Percentiles rank a stretch among this genome's conserved stretches.
These are phyloP conservation scores for Sebastes miniatus DNA, from an alignment of 2,797 vertebrate genomes.

Conservation along the genomic window DNA sequence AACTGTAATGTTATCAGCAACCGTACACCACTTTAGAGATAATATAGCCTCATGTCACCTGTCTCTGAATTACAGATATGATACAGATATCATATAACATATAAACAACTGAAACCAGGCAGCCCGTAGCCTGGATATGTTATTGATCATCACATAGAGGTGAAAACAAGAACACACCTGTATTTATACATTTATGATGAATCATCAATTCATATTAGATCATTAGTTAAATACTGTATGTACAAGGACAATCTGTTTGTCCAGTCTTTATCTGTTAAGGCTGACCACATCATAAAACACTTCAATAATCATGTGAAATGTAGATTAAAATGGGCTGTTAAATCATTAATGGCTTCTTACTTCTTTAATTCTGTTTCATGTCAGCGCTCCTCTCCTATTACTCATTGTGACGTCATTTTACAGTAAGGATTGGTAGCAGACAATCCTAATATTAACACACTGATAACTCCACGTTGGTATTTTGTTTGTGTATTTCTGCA, in stretches of 20 bases:
- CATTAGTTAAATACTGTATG: background rate
- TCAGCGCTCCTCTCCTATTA: background rate
- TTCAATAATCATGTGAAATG: background rate
- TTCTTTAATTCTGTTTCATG: background rate
- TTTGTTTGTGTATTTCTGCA: conserved; percentile 51
- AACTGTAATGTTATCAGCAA: background rate
- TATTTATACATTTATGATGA: background rate
- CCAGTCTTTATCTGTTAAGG: background rate
- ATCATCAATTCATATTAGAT: background rate
- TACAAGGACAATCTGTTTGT: too few relatives aligned
- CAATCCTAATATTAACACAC: background rate
- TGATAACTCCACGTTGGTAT: background rate
- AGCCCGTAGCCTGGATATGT: background rate
- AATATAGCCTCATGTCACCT: background rate
- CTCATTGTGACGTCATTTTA: background rate
- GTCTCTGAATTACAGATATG: background rate
- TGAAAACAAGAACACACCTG: background rate
- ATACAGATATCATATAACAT: too few relatives aligned
- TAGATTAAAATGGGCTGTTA: background rate
- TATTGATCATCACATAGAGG: background rate
- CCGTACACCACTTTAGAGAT: background rate
- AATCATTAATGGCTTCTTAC: background rate
- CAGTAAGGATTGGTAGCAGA: background rate
- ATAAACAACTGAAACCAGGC: background rate
- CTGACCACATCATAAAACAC: too few relatives aligned